phyloP scores from a whole-genome alignment of 92 coral and sea anemone species.

The Plumapathes pennacea region DNA sequence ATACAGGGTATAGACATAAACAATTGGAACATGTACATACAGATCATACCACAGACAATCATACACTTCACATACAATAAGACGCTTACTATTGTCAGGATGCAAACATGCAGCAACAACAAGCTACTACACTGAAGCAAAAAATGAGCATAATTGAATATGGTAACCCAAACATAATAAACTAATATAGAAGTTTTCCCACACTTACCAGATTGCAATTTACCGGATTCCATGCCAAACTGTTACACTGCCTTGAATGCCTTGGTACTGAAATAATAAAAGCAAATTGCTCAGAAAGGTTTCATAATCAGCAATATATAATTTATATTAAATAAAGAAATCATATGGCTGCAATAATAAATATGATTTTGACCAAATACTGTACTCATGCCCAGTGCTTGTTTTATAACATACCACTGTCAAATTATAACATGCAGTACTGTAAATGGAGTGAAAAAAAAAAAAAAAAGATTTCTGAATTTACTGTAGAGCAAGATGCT shows the following conservation, averaged over 20 bases:
- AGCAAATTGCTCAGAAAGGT: not conserved
- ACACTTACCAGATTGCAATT: slow-evolving; percentile 71
- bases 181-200: not conserved
- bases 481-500: too few relatives aligned
- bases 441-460: too few relatives aligned
- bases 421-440: not conserved
- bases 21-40: too few relatives aligned
- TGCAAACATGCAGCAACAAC: too few relatives aligned
- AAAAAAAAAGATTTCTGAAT: too few relatives aligned
- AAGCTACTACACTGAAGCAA: too few relatives aligned
- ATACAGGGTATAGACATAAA: too few relatives aligned
- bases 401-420: not conserved
- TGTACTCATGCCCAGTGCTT: not conserved
- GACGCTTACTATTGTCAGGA: too few relatives aligned
- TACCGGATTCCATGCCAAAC: slow-evolving; percentile 95
- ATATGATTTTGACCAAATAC: not conserved
- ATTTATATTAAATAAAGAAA: not conserved
- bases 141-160: too few relatives aligned
- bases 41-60: too few relatives aligned
- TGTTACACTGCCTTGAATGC: slow-evolving; percentile 89
- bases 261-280: slow-evolving; percentile 66
- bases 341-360: too few relatives aligned
- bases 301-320: not conserved
- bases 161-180: not conserved
- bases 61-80: too few relatives aligned